A percentile compares a stretch with the other conserved stretches of the same genome.
phyloP scores from a whole-genome alignment of 2,888 invertebrate genomes.

The Pelosia muscerda region DNA sequence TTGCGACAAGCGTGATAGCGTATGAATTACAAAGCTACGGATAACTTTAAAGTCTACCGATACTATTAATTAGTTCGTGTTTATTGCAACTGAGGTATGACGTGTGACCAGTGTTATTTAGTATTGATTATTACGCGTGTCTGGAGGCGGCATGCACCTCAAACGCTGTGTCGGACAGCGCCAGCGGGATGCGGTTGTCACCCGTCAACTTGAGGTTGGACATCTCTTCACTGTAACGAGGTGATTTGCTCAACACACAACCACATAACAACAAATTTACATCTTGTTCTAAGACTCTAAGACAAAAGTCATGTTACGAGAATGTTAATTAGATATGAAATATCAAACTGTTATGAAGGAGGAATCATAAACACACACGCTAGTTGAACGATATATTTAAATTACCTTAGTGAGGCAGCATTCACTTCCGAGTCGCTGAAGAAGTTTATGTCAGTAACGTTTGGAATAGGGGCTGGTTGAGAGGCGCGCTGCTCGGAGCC shows the following conservation, averaged over 20 bases:
- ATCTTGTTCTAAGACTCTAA: slow-evolving; percentile 13
- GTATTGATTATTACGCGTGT: slow-evolving; percentile 79
- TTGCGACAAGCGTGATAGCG: slow-evolving; percentile 45
- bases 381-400: slow-evolving; percentile 30
- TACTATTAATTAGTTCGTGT: slow-evolving; percentile 45
- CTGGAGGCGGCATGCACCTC: slow-evolving; percentile 85
- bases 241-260: slow-evolving; percentile 54
- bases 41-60: slow-evolving; percentile 19
- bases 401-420: slow-evolving; percentile 87
- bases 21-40: slow-evolving; percentile 33
- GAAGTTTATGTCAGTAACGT: slow-evolving; percentile 88
- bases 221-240: slow-evolving; percentile 85
- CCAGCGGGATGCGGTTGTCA: slow-evolving; percentile 84
- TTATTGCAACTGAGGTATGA: slow-evolving; percentile 63
- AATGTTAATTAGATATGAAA: slow-evolving; percentile 11
- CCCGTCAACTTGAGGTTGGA: slow-evolving; percentile 83
- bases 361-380: neutral
- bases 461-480: slow-evolving; percentile 71
- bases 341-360: slow-evolving; percentile 2
- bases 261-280: slow-evolving; percentile 22
- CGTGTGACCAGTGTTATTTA: slow-evolving; percentile 56
- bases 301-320: slow-evolving; percentile 12
- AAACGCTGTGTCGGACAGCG: slow-evolving; percentile 84
- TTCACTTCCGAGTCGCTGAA: slow-evolving; percentile 97
- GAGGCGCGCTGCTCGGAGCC: slow-evolving; percentile 76